Evolutionary conservation across 1,140 invertebrate species (phyloP).

Genomic region (Mizuhopecten yessoensis): DNA sequence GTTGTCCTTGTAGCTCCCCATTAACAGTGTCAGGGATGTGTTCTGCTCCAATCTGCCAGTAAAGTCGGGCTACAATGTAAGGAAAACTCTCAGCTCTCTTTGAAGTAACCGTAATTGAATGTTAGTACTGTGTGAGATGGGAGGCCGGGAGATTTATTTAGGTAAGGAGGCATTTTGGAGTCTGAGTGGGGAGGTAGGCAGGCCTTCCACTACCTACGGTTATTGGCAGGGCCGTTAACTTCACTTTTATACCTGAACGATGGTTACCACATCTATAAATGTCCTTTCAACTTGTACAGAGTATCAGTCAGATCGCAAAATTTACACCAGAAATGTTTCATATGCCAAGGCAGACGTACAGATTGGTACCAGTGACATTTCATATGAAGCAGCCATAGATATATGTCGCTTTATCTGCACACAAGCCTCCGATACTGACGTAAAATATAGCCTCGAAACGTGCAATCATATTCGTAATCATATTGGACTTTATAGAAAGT

Average conservation of each 20-base stretch:
- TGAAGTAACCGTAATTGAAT: constrained; percentile 35
- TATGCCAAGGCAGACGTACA: constrained; percentile 29
- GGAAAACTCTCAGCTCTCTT: neutral
- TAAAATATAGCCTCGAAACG: neutral
- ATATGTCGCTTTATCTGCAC: neutral
- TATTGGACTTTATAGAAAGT: constrained; percentile 35
- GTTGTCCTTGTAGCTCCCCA: constrained; percentile 55
- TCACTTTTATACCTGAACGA: constrained; percentile 19
- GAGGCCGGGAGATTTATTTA: neutral
- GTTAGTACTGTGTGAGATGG: constrained; percentile 30
- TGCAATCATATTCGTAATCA: neutral
- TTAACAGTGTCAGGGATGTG: constrained; percentile 56
- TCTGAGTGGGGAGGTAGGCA: neutral
- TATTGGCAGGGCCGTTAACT: constrained; percentile 29
- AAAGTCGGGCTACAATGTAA: neutral
- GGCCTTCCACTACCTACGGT: neutral
- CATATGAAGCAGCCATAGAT: constrained; percentile 37
- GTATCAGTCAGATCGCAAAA: constrained; percentile 32
- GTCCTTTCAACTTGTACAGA: constrained; percentile 38
- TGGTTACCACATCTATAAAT: constrained; percentile 34
- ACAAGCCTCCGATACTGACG: constrained; percentile 8
- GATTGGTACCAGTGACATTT: constrained; percentile 38
- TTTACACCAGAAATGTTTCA: constrained; percentile 39
- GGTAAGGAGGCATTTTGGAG: constrained; percentile 31
- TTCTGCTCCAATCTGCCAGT: constrained; percentile 36